Percentiles rank a stretch among this genome's conserved stretches.
Evolutionary conservation across 2,797 vertebrate genomes (phyloP).

Genomic region (Coranthus polyacanthus): DNA sequence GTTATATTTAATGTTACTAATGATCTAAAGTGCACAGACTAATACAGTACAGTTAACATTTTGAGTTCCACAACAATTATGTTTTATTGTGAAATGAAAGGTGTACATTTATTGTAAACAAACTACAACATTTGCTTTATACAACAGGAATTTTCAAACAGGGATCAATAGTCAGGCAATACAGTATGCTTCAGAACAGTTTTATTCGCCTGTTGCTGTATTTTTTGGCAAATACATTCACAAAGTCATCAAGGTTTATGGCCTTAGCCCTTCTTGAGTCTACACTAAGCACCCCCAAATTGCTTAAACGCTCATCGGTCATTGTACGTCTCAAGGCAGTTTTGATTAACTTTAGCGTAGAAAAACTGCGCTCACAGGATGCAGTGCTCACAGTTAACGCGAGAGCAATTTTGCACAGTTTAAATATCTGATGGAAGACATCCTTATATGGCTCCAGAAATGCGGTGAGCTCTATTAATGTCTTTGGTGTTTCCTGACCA

Average conservation of each 20-base stretch:
- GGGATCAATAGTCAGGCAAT: too few relatives aligned
- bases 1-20: too few relatives aligned
- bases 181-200: background rate
- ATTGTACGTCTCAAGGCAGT: constrained; percentile 13
- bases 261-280: constrained; percentile 7
- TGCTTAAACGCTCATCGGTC: background rate
- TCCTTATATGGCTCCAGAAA: constrained; percentile 34
- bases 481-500: constrained; percentile 22
- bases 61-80: too few relatives aligned
- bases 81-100: too few relatives aligned
- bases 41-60: too few relatives aligned
- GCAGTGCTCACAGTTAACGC: constrained; percentile 1
- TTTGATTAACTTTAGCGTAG: constrained; percentile 16
- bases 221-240: constrained; percentile 37
- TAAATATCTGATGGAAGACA: constrained; percentile 25
- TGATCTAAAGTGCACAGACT: too few relatives aligned
- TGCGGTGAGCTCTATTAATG: constrained; percentile 16
- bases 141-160: too few relatives aligned
- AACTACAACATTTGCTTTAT: too few relatives aligned
- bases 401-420: constrained; percentile 31
- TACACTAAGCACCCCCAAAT: background rate
- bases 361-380: constrained; percentile 5
- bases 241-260: constrained; percentile 38
- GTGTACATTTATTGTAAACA: too few relatives aligned
- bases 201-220: background rate